Evolutionary conservation across 2,113 vertebrate genomes (phyloP).

Genomic region (Protobothrops flavoviridis): DNA sequence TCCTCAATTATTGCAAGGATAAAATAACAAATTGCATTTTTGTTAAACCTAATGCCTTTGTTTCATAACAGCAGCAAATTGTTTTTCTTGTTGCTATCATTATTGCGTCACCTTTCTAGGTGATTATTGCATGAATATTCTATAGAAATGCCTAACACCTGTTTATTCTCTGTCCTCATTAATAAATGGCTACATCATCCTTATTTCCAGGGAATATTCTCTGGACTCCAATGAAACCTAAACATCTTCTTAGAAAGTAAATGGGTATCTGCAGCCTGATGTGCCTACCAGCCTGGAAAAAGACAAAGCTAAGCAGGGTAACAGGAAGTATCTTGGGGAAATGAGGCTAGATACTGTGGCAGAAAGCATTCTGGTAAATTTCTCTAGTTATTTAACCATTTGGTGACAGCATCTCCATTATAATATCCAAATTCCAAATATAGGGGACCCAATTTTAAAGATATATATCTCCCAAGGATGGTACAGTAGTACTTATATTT

Average conservation of each 20-base stretch:
- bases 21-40: neutral
- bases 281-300: neutral
- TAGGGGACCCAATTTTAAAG: neutral
- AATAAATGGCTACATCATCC: neutral
- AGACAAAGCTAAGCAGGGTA: neutral
- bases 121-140: neutral
- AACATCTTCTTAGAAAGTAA: neutral
- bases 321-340: neutral
- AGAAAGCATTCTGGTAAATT: neutral
- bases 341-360: neutral
- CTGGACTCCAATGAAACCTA: neutral
- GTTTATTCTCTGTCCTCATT: neutral
- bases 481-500: neutral
- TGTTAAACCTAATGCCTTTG: neutral
- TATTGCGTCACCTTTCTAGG: neutral
- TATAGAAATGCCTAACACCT: neutral
- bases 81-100: neutral
- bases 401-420: neutral
- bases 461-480: neutral
- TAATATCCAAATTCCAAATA: neutral
- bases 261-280: neutral
- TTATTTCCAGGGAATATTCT: neutral
- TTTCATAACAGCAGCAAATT: neutral
- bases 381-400: neutral
- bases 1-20: neutral